Evolutionary conservation across 1,140 invertebrate genomes (phyloP).

Genomic region (Stegodyphus dumicola): DNA sequence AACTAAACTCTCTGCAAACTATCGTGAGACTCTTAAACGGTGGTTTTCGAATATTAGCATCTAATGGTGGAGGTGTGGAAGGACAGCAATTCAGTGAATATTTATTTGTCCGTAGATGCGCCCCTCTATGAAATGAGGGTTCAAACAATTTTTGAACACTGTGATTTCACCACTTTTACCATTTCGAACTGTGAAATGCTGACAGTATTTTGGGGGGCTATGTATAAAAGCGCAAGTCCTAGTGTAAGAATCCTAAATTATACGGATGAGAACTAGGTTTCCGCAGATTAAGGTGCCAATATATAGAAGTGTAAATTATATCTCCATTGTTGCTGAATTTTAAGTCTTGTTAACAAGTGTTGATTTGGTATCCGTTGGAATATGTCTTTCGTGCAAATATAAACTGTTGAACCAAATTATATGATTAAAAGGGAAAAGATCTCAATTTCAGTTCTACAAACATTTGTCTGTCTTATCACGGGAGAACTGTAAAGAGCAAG

Average conservation of each 20-base stretch:
- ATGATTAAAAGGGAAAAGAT: background rate
- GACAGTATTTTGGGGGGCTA: background rate
- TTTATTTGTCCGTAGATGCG: conserved; percentile 79
- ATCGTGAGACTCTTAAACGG: conserved; percentile 87
- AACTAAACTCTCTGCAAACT: conserved; percentile 90
- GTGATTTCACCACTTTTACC: background rate
- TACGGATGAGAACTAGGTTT: background rate
- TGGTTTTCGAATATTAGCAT: conserved; percentile 83
- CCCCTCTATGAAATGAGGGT: conserved; percentile 45
- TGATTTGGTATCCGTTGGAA: background rate
- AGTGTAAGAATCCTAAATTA: background rate
- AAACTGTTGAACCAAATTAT: conserved; percentile 11
- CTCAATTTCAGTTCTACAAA: background rate
- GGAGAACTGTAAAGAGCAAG: conserved; percentile 1
- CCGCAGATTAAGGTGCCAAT: conserved; percentile 38
- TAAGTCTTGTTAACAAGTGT: background rate
- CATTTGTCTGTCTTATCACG: background rate
- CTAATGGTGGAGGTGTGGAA: conserved; percentile 88
- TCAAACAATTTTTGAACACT: background rate
- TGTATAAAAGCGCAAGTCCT: background rate
- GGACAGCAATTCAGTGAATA: conserved; percentile 94
- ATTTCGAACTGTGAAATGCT: background rate
- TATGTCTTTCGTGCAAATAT: background rate
- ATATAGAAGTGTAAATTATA: conserved; percentile 44
- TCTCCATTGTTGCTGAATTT: conserved; percentile 32